Evolutionary conservation across 1,140 invertebrate genomes (phyloP).

Genomic region (Helicoverpa armigera): DNA sequence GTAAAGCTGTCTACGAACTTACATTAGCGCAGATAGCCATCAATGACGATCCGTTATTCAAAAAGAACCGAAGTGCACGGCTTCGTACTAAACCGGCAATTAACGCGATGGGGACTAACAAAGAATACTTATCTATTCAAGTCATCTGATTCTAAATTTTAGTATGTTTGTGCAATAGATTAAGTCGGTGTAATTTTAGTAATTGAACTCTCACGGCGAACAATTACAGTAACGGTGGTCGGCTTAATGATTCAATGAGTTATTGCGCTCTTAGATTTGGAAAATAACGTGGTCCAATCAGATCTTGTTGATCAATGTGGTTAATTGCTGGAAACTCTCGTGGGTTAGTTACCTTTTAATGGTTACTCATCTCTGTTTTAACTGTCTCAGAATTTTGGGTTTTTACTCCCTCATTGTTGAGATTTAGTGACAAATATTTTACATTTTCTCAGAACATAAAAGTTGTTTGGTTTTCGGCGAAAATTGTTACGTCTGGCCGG

Average conservation of each 20-base stretch:
- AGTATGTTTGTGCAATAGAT: constrained; percentile 64
- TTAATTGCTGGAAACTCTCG: constrained; percentile 24
- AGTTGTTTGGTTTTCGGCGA: background rate
- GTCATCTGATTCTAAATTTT: constrained; percentile 58
- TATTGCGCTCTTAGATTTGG: constrained; percentile 50
- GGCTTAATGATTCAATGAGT: constrained; percentile 62
- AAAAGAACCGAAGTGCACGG: constrained; percentile 34
- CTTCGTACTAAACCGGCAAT: constrained; percentile 30
- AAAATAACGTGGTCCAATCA: constrained; percentile 42
- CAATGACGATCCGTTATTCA: constrained; percentile 43
- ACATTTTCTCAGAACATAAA: background rate
- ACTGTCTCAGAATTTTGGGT: background rate
- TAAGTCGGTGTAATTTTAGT: constrained; percentile 58
- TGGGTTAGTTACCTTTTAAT: constrained; percentile 12
- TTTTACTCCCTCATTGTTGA: background rate
- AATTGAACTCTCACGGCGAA: constrained; percentile 61
- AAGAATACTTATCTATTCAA: constrained; percentile 61
- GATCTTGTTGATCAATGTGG: constrained; percentile 26
- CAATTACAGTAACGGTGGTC: constrained; percentile 63
- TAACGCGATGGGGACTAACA: constrained; percentile 46
- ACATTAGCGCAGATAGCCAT: constrained; percentile 43
- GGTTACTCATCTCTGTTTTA: constrained; percentile 10
- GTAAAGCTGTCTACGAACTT: constrained; percentile 36
- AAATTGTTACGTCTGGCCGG: background rate
- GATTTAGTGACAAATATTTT: constrained; percentile 8